Conservation (phyloP, 2,113 vertebrate genomes). For the Solenodon paradoxus region DNA sequence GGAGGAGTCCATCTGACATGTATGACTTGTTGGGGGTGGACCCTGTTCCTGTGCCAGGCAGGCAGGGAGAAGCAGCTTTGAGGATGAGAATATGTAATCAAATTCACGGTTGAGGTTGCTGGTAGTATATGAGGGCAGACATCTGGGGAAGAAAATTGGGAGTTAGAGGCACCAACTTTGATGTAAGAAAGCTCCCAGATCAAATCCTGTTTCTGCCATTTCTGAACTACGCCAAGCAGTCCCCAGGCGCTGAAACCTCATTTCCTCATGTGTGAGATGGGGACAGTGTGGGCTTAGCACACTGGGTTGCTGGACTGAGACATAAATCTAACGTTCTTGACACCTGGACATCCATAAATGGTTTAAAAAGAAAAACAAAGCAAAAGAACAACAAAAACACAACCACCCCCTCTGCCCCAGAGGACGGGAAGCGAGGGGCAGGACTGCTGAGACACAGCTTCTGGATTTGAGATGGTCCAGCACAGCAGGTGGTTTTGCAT, state of each 20-base stretch:
- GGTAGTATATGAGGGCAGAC: background rate
- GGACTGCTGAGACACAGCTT: background rate
- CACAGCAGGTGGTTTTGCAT: background rate
- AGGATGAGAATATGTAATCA: background rate
- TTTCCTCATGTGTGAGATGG: background rate
- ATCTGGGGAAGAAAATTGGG: background rate
- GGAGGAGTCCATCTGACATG: no score
- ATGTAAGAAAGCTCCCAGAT: background rate
- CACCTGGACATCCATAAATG: background rate
- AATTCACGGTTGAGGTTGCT: background rate
- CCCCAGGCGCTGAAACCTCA: background rate
- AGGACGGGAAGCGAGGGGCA: background rate
- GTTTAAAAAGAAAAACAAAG: background rate
- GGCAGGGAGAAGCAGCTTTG: background rate
- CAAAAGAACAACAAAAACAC: background rate
- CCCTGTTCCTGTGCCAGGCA: background rate
- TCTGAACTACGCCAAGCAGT: background rate
- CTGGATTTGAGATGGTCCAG: background rate
- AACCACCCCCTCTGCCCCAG: background rate
- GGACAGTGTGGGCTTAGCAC: background rate
- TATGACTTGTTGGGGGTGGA: background rate
- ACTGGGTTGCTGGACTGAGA: background rate
- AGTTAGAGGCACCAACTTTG: background rate
- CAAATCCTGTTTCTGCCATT: background rate
- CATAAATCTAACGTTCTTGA: background rate